Evolutionary conservation across 2,113 vertebrate species (phyloP).

Genomic region (Mobula birostris): DNA sequence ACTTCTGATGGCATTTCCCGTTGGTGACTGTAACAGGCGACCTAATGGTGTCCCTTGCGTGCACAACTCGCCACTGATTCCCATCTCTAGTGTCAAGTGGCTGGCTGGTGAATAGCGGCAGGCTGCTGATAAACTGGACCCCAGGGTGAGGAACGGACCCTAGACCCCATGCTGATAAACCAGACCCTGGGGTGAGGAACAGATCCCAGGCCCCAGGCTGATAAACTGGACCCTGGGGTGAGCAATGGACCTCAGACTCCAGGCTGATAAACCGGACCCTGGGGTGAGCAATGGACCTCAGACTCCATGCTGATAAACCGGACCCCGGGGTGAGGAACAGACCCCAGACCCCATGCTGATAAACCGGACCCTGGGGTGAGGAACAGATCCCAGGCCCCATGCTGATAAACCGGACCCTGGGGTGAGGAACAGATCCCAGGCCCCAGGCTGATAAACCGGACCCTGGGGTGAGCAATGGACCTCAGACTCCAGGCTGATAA

Average conservation of each 20-base stretch:
- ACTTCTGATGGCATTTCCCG: too few relatives aligned
- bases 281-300: background rate
- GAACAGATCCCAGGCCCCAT: background rate
- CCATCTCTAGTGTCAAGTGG: too few relatives aligned
- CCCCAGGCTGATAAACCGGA: too few relatives aligned
- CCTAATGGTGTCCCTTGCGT: too few relatives aligned
- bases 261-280: too few relatives aligned
- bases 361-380: too few relatives aligned
- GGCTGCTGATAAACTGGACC: too few relatives aligned
- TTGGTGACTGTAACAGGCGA: too few relatives aligned
- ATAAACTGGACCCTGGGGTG: too few relatives aligned
- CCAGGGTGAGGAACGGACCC: background rate
- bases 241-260: background rate
- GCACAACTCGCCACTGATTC: too few relatives aligned
- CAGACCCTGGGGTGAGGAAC: background rate
- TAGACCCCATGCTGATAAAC: background rate
- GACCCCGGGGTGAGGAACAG: background rate
- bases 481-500: background rate
- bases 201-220: background rate
- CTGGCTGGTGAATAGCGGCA: too few relatives aligned
- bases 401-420: too few relatives aligned
- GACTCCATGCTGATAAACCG: background rate
- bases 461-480: background rate
- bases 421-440: background rate
- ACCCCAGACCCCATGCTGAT: background rate